Evolutionary conservation across 2,888 invertebrate species (phyloP).

Genomic region (Microchrysa polita): DNA sequence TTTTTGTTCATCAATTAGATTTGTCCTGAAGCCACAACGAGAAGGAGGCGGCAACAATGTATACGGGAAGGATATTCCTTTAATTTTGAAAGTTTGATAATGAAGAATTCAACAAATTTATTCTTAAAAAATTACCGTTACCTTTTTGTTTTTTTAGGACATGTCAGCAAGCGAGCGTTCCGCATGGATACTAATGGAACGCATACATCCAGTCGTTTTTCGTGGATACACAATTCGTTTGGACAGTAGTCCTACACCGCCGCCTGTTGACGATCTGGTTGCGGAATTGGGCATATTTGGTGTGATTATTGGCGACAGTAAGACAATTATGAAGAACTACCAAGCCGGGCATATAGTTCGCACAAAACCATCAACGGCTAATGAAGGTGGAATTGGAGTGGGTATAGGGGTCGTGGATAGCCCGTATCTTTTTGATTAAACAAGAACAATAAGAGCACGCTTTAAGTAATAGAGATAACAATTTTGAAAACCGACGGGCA

Average conservation of each 20-base stretch:
- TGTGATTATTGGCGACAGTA: slow-evolving; percentile 76
- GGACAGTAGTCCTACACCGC: slow-evolving; percentile 68
- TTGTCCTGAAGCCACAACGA: slow-evolving; percentile 94
- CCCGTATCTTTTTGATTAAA: slow-evolving; percentile 79
- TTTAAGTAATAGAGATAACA: too few species aligned
- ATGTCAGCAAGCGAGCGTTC: slow-evolving; percentile 77
- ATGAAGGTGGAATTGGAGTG: slow-evolving; percentile 95
- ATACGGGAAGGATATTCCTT: slow-evolving; percentile 82
- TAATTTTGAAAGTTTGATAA: slow-evolving; percentile 67
- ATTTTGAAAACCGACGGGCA: too few species aligned
- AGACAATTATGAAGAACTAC: slow-evolving; percentile 68
- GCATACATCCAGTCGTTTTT: slow-evolving; percentile 82
- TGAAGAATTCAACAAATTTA: too few species aligned
- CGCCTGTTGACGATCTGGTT: slow-evolving; percentile 76
- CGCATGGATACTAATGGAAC: slow-evolving; percentile 95
- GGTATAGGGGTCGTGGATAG: slow-evolving; percentile 92
- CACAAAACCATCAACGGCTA: slow-evolving; percentile 82
- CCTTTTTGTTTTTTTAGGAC: too few species aligned
- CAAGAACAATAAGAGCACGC: too few species aligned
- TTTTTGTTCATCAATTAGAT: slow-evolving; percentile 65
- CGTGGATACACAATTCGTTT: slow-evolving; percentile 82
- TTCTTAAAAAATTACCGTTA: too few species aligned
- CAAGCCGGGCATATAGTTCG: slow-evolving; percentile 91
- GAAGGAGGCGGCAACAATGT: slow-evolving; percentile 98
- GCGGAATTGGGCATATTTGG: slow-evolving; percentile 98